phyloP scores from a whole-genome alignment of 2,888 invertebrate genomes.

The Eupithecia subfuscata region DNA sequence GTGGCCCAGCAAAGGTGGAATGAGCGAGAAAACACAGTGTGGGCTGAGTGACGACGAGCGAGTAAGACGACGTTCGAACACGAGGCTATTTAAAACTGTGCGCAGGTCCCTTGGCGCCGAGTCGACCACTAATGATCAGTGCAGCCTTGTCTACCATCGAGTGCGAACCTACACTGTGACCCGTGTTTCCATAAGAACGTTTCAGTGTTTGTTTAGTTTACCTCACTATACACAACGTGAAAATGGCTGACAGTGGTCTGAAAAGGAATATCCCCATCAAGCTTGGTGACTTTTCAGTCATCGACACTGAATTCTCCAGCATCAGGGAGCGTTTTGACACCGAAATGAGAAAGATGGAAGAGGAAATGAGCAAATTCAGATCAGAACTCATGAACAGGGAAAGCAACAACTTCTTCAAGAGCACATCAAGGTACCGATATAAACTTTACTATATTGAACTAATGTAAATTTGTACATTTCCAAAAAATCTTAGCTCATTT shows the following conservation, averaged over 20 bases:
- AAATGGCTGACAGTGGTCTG: slow-evolving; percentile 93
- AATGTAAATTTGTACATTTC: slow-evolving; percentile 10
- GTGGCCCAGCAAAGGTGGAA: slow-evolving; percentile 67
- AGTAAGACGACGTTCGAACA: slow-evolving; percentile 70
- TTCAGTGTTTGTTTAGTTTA: slow-evolving; percentile 82
- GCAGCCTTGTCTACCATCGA: slow-evolving; percentile 77
- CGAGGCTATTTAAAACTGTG: slow-evolving; percentile 84
- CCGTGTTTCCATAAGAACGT: slow-evolving; percentile 78
- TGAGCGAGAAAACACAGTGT: slow-evolving; percentile 82
- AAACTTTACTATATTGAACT: slow-evolving; percentile 34
- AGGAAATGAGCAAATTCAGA: slow-evolving; percentile 98
- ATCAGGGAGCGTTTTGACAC: slow-evolving; percentile 97
- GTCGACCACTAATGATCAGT: slow-evolving; percentile 83
- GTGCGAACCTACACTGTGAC: slow-evolving; percentile 73
- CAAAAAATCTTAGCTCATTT: neutral
- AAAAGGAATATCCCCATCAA: slow-evolving; percentile 96
- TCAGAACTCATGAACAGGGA: slow-evolving; percentile 96
- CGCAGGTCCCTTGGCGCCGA: slow-evolving; percentile 83
- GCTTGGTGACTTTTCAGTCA: slow-evolving; percentile 96
- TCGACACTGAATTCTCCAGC: slow-evolving; percentile 98
- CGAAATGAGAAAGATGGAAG: slow-evolving; percentile 99
- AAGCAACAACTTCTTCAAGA: slow-evolving; percentile 95
- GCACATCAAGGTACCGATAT: slow-evolving; percentile 89
- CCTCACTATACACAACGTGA: slow-evolving; percentile 64
- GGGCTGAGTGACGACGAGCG: slow-evolving; percentile 78